phyloP scores from a whole-genome alignment of 2,113 vertebrate genomes.

The Atlantisia rogersi region DNA sequence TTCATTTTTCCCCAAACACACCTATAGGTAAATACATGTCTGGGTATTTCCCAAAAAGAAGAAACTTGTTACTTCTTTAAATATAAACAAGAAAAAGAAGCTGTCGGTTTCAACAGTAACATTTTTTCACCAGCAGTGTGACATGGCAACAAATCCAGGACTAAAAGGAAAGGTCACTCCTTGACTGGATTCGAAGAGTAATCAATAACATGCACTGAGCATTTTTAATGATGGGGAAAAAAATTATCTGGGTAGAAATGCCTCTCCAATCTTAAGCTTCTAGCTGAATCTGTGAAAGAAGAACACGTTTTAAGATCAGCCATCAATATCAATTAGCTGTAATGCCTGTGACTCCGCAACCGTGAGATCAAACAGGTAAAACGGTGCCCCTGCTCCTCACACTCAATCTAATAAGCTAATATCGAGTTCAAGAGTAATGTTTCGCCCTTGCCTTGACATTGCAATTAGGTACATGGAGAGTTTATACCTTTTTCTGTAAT shows the following conservation, averaged over 20 bases:
- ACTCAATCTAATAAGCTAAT: not conserved
- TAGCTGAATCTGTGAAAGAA: not conserved
- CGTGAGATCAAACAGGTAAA: not conserved
- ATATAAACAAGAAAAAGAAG: not conserved
- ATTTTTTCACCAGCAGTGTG: not conserved
- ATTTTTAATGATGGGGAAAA: not conserved
- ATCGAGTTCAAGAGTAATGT: not conserved
- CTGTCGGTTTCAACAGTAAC: not conserved
- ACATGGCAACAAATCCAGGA: not conserved
- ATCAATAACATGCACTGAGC: accelerated
- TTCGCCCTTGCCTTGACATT: accelerated
- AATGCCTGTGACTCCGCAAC: not conserved
- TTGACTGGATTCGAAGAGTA: not conserved
- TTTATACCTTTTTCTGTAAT: not conserved
- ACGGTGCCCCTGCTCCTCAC: not conserved
- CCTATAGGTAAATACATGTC: not conserved
- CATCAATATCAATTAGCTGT: not conserved
- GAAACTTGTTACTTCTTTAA: not conserved
- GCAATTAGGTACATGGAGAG: not conserved
- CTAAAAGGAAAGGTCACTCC: not conserved
- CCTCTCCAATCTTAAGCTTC: not conserved
- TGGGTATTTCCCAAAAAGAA: not conserved
- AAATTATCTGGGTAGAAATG: not conserved
- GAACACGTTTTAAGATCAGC: not conserved
- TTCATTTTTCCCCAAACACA: not conserved